A percentile compares a stretch with the other conserved stretches of the same genome.
Evolutionary conservation across 2,888 invertebrate species (phyloP).

Genomic region (Diloba caeruleocephala): DNA sequence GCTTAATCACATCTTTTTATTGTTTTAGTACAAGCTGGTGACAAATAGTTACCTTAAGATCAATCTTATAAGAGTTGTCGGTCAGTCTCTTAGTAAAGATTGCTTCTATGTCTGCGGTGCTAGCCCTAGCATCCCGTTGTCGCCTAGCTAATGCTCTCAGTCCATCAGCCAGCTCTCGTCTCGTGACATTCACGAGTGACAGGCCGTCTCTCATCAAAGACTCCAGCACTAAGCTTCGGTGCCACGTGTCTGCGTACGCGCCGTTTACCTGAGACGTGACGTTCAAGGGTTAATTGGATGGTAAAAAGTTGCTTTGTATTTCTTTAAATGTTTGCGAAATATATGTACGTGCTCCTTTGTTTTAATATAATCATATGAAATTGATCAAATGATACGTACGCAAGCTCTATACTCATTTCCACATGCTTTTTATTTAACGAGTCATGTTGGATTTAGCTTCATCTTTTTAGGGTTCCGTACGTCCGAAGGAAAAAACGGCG

Average conservation of each 20-base stretch:
- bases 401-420: no score
- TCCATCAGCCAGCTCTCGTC: slow-evolving; percentile 87
- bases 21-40: background rate
- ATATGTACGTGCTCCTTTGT: no score
- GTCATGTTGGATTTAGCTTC: no score
- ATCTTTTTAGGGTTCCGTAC: no score
- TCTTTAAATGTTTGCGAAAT: no score
- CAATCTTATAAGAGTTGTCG: slow-evolving; percentile 80
- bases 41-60: slow-evolving; percentile 71
- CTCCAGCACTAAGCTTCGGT: slow-evolving; percentile 83
- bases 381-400: no score
- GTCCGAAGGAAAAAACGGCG: no score
- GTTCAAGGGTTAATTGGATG: background rate
- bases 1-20: slow-evolving; percentile 12
- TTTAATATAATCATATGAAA: no score
- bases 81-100: slow-evolving; percentile 73
- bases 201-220: slow-evolving; percentile 85
- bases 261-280: slow-evolving; percentile 86
- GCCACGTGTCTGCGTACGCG: slow-evolving; percentile 90
- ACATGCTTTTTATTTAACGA: no score
- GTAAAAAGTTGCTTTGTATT: background rate
- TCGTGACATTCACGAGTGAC: slow-evolving; percentile 85
- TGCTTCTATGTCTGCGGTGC: slow-evolving; percentile 76
- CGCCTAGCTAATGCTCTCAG: slow-evolving; percentile 78
- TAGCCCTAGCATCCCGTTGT: slow-evolving; percentile 77